Evolutionary conservation across 2,888 invertebrate genomes (phyloP).

Genomic region (Fragum fragum): DNA sequence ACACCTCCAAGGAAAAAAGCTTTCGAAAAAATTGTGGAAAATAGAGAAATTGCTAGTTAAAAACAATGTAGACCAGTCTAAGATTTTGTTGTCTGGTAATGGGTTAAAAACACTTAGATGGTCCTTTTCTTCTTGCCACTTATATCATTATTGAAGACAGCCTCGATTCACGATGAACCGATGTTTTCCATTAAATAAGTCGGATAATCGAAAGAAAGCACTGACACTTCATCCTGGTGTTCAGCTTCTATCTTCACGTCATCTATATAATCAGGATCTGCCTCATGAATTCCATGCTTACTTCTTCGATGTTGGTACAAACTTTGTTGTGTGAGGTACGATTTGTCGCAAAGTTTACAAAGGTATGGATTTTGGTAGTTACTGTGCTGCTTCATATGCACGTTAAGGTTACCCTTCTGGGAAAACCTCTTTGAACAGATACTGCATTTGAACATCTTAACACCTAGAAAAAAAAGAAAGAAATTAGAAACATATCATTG

Average conservation of each 20-base stretch:
- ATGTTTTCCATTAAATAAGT: too few species aligned
- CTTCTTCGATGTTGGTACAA: not conserved
- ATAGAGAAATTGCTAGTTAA: too few species aligned
- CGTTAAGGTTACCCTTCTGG: conserved; percentile 42
- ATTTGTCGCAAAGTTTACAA: conserved; percentile 39
- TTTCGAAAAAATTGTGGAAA: too few species aligned
- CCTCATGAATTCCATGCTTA: not conserved
- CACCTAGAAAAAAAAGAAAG: conserved; percentile 31
- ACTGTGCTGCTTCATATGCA: conserved; percentile 30
- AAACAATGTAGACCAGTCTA: too few species aligned
- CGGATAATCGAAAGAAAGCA: too few species aligned
- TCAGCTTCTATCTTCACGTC: not conserved
- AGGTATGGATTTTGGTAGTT: not conserved
- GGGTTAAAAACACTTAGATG: too few species aligned
- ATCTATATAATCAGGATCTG: not conserved
- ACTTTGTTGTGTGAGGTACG: conserved; percentile 40
- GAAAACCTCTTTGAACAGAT: conserved; percentile 36
- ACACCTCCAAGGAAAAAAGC: too few species aligned
- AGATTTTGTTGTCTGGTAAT: too few species aligned
- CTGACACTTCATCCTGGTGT: too few species aligned
- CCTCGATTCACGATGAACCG: too few species aligned
- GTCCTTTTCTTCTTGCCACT: too few species aligned
- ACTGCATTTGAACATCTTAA: conserved; percentile 36
- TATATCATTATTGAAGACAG: too few species aligned
- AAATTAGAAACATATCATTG: not conserved